Conservation (phyloP, 2,113 vertebrate genomes). For the Platanista minor region DNA sequence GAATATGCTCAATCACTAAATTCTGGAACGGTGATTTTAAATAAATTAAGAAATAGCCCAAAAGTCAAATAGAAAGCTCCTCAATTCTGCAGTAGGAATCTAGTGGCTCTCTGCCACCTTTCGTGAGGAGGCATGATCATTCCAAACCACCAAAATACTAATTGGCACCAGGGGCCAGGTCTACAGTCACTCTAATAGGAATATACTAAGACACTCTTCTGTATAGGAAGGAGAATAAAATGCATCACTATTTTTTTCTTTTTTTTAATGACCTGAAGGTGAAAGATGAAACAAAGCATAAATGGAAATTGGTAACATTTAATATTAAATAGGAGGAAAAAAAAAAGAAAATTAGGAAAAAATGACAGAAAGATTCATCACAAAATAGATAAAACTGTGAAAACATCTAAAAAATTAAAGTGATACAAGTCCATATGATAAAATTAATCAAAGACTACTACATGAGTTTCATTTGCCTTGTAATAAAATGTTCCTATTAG, state of each 20-base stretch:
- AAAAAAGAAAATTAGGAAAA: not conserved
- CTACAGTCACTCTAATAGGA: not conserved
- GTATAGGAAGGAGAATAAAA: not conserved
- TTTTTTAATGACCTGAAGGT: not conserved
- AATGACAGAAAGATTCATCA: not conserved
- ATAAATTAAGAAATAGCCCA: not conserved
- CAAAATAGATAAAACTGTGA: not conserved
- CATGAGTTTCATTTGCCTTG: not conserved
- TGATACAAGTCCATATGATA: not conserved
- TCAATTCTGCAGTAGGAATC: not conserved
- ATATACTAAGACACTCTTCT: not conserved
- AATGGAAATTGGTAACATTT: not conserved
- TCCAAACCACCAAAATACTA: not conserved
- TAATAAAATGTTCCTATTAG: not conserved
- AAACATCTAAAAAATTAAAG: not conserved
- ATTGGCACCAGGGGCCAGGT: not conserved
- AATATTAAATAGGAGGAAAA: not conserved
- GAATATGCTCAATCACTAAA: not conserved
- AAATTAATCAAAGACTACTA: not conserved
- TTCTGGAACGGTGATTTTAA: not conserved
- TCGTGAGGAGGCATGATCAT: not conserved
- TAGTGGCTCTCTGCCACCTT: not conserved
- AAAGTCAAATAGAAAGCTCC: not conserved
- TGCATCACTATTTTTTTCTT: not conserved
- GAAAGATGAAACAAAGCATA: not conserved